These are phyloP conservation scores for Troides aeacus DNA, from an alignment of 2,888 invertebrate species.

Conservation along the genomic window DNA sequence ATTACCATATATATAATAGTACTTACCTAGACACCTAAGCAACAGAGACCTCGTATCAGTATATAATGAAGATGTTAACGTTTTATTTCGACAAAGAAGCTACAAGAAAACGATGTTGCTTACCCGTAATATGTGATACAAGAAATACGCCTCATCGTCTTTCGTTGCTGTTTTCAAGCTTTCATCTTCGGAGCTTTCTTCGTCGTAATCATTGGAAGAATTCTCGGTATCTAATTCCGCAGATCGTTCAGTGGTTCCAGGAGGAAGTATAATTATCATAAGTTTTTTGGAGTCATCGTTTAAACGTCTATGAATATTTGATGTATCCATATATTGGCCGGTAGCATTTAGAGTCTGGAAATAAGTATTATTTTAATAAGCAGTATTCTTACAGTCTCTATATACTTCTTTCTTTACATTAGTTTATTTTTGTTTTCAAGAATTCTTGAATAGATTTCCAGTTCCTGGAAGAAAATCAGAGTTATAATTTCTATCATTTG, in stretches of 20 bases:
- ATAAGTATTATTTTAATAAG: neutral
- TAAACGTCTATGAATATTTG: neutral
- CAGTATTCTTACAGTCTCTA: no score
- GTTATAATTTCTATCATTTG: no score
- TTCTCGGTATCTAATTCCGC: neutral
- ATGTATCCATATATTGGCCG: neutral
- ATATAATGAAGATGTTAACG: no score
- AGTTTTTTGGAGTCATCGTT: conserved; percentile 3
- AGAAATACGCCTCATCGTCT: conserved; percentile 35
- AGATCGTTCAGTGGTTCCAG: conserved; percentile 1
- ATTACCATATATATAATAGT: no score
- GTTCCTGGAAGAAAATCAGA: no score
- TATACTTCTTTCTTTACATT: no score
- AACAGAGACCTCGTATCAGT: no score
- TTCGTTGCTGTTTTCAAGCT: conserved; percentile 7
- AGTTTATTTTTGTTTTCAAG: no score
- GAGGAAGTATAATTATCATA: conserved; percentile 2
- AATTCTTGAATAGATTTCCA: no score
- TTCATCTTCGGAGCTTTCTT: conserved; percentile 1
- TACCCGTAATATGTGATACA: conserved; percentile 38
- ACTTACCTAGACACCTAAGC: no score
- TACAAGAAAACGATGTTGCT: no score
- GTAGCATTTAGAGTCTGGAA: conserved; percentile 1
- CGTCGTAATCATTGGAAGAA: neutral
- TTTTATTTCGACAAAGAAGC: no score